Percentiles rank a stretch among this genome's conserved stretches.
Conservation (phyloP, 2,888 invertebrate genomes). For the Camponotus fellah region DNA sequence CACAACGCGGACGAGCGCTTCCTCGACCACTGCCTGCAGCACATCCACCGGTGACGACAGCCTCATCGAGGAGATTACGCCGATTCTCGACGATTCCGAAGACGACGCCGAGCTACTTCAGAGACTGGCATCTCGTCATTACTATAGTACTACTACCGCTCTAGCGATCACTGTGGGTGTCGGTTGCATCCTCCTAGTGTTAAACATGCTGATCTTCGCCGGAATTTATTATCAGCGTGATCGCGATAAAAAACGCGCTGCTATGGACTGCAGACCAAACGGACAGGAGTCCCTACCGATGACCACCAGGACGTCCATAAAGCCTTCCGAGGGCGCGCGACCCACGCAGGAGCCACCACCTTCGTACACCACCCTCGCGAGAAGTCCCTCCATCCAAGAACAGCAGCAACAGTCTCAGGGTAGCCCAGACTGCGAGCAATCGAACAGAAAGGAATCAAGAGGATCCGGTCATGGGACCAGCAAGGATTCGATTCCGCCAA, state of each 20-base stretch:
- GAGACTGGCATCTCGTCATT: conserved; percentile 87
- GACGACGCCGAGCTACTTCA: conserved; percentile 87
- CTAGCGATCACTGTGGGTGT: conserved; percentile 92
- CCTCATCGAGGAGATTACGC: conserved; percentile 79
- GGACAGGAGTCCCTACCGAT: conserved; percentile 84
- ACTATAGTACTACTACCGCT: conserved; percentile 91
- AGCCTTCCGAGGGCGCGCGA: conserved; percentile 83
- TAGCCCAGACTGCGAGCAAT: conserved; percentile 50
- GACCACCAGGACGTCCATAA: conserved; percentile 85
- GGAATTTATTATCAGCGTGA: conserved; percentile 92
- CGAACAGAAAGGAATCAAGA: conserved; percentile 60
- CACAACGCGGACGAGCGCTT: conserved; percentile 79
- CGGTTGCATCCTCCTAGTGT: conserved; percentile 90
- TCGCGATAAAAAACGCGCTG: conserved; percentile 86
- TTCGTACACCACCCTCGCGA: conserved; percentile 87
- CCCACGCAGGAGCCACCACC: conserved; percentile 86
- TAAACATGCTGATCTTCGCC: conserved; percentile 92
- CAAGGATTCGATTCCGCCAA: conserved; percentile 81
- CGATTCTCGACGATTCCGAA: conserved; percentile 84
- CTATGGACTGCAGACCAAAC: conserved; percentile 79
- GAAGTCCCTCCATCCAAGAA: conserved; percentile 82
- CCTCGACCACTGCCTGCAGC: conserved; percentile 81
- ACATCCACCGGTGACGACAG: conserved; percentile 79
- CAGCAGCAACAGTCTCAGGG: conserved; percentile 60
- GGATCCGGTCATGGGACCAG: conserved; percentile 59